These are phyloP conservation scores for Ditylenchus weischeri DNA, from an alignment of 2,888 invertebrate species.

Conservation along the genomic window DNA sequence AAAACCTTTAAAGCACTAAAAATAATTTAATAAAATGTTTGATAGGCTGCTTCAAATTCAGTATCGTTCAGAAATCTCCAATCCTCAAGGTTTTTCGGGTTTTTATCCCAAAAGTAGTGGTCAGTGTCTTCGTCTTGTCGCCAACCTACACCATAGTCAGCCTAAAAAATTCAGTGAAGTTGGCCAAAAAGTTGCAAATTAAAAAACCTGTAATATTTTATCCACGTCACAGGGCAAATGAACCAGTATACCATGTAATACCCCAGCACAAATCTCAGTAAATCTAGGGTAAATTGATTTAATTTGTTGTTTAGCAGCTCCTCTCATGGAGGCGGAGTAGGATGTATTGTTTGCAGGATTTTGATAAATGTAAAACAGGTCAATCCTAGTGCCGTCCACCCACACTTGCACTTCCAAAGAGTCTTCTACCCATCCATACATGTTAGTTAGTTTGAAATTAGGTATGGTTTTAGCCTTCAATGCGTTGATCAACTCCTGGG, in stretches of 20 bases:
- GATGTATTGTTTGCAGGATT: slow-evolving; percentile 2
- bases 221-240: slow-evolving; percentile 11
- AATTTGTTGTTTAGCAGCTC: neutral
- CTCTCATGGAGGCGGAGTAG: neutral
- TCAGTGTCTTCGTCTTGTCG: too few relatives aligned
- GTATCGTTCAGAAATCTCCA: too few relatives aligned
- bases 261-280: slow-evolving; percentile 11
- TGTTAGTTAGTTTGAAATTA: slow-evolving; percentile 3
- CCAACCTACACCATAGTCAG: too few relatives aligned
- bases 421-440: slow-evolving; percentile 1
- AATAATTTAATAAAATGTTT: too few relatives aligned
- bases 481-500: neutral
- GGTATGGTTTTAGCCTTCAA: neutral
- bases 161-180: too few relatives aligned
- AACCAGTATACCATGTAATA: neutral
- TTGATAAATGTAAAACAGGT: slow-evolving; percentile 11
- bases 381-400: neutral
- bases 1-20: too few relatives aligned
- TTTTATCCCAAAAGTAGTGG: too few relatives aligned
- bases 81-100: too few relatives aligned
- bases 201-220: slow-evolving; percentile 7
- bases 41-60: too few relatives aligned
- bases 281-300: slow-evolving; percentile 1
- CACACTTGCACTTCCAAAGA: slow-evolving; percentile 10
- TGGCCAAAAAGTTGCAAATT: too few relatives aligned